phyloP scores from a whole-genome alignment of 2,888 invertebrate species.

The Drosophila crucigera region DNA sequence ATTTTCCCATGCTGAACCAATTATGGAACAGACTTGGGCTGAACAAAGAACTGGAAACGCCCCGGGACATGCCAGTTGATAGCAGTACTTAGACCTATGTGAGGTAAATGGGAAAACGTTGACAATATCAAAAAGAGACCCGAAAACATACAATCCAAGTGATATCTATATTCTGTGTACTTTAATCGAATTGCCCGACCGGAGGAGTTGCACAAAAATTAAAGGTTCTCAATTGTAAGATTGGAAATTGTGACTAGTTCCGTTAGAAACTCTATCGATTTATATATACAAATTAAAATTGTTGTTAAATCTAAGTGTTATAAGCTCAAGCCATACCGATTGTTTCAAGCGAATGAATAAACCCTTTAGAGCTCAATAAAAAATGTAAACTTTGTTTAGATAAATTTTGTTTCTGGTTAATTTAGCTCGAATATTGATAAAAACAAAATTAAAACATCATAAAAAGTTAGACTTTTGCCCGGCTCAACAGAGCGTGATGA shows the following conservation, averaged over 20 bases:
- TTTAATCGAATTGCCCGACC: slow-evolving; percentile 3
- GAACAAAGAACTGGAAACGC: slow-evolving; percentile 40
- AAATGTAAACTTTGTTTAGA: neutral
- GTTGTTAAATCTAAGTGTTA: neutral
- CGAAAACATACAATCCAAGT: slow-evolving; percentile 17
- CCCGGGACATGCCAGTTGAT: slow-evolving; percentile 56
- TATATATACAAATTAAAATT: neutral
- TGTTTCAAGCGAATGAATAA: neutral
- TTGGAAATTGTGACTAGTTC: neutral
- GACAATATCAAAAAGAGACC: slow-evolving; percentile 22
- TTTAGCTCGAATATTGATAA: neutral
- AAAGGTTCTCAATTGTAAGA: slow-evolving; percentile 5
- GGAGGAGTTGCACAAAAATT: slow-evolving; percentile 18
- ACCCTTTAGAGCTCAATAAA: neutral
- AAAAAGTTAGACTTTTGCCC: neutral
- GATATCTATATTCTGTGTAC: slow-evolving; percentile 10
- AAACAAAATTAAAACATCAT: neutral
- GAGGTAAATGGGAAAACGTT: slow-evolving; percentile 27
- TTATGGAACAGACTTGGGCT: slow-evolving; percentile 48
- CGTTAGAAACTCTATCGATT: neutral
- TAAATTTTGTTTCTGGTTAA: neutral
- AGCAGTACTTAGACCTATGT: slow-evolving; percentile 63
- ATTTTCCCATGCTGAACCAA: slow-evolving; percentile 75
- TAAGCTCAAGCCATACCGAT: neutral
- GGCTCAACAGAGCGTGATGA: no score